Conservation (phyloP, 2,797 vertebrate species). For the Dallia pectoralis region DNA sequence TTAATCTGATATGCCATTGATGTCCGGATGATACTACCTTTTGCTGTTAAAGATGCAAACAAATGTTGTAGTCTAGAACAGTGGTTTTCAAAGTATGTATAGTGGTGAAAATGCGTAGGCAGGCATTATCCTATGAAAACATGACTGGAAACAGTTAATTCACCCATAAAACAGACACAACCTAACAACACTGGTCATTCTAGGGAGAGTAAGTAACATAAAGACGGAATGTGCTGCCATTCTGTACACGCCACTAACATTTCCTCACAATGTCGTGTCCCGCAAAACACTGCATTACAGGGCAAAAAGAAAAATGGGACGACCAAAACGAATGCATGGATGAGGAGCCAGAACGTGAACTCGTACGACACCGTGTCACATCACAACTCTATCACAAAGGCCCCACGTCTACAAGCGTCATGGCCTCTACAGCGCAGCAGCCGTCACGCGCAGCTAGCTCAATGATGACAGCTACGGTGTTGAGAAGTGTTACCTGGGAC, state of each 20-base stretch:
- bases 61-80: too few species aligned
- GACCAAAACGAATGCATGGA: slow-evolving; percentile 49
- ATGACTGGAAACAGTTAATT: slow-evolving; percentile 35
- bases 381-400: slow-evolving; percentile 59
- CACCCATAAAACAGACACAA: slow-evolving; percentile 5
- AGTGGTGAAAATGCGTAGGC: slow-evolving; percentile 1
- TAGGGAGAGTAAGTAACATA: slow-evolving; percentile 28
- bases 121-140: slow-evolving; percentile 43
- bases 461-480: slow-evolving; percentile 42
- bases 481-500: slow-evolving; percentile 71
- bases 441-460: slow-evolving; percentile 56
- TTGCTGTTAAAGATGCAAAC: too few species aligned
- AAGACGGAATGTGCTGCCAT: slow-evolving; percentile 38
- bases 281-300: slow-evolving; percentile 2
- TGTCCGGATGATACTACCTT: too few species aligned
- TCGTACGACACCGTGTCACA: slow-evolving; percentile 57
- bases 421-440: slow-evolving; percentile 39
- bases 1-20: too few species aligned
- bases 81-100: neutral
- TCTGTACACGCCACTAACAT: slow-evolving; percentile 33
- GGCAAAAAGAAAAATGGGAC: slow-evolving; percentile 17
- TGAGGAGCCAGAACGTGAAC: slow-evolving; percentile 46
- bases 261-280: slow-evolving; percentile 35
- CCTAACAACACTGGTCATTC: slow-evolving; percentile 18
- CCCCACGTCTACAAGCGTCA: slow-evolving; percentile 63